A percentile compares a stretch with the other conserved stretches of the same genome.
These are phyloP conservation scores for Limnephilus rhombicus DNA, from an alignment of 2,888 invertebrate species.

Conservation along the genomic window DNA sequence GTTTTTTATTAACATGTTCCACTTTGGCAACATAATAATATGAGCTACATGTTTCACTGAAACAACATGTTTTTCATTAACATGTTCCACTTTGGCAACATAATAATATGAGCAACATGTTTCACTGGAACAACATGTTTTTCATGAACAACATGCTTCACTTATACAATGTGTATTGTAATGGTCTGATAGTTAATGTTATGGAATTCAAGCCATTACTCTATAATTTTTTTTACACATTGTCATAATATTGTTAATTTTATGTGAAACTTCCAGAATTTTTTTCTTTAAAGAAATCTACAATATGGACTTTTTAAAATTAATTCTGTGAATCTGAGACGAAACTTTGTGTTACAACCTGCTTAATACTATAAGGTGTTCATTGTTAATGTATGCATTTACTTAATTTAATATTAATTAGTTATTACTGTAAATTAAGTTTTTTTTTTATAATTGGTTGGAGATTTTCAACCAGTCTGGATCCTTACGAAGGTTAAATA, in stretches of 20 bases:
- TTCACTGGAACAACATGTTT: not conserved
- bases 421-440: not conserved
- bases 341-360: not conserved
- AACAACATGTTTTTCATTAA: too few species aligned
- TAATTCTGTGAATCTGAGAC: not conserved
- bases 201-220: not conserved
- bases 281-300: not conserved
- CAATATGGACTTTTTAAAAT: not conserved
- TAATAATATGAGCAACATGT: not conserved
- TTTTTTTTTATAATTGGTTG: not conserved
- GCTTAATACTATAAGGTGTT: not conserved
- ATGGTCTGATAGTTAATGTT: constrained; percentile 1
- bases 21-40: too few species aligned
- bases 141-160: not conserved
- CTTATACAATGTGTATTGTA: not conserved
- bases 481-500: not conserved
- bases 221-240: not conserved
- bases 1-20: too few species aligned
- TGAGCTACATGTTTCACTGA: too few species aligned
- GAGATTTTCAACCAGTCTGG: not conserved
- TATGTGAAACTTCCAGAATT: not conserved
- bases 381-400: not conserved
- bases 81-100: too few species aligned
- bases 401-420: not conserved
- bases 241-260: not conserved